phyloP scores from a whole-genome alignment of 1,140 invertebrate species.

The Zaprionus africanus region DNA sequence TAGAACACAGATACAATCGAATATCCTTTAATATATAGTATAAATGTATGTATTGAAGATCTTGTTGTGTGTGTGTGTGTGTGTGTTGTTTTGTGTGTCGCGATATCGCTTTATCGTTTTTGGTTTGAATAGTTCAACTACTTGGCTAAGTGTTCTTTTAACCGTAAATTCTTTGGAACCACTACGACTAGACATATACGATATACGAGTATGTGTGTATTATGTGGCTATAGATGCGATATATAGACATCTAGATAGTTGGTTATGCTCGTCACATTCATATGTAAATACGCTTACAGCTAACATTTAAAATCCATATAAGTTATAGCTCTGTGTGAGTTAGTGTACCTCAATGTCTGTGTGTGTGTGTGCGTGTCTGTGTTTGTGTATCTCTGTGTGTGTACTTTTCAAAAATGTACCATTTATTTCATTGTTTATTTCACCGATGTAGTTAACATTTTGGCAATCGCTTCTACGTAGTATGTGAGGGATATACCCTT shows the following conservation, averaged over 20 bases:
- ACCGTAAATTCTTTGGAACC: conserved; percentile 42
- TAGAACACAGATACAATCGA: background rate
- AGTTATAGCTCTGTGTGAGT: background rate
- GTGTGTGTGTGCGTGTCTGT: background rate
- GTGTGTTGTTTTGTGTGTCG: background rate
- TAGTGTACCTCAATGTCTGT: background rate
- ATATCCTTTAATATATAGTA: background rate
- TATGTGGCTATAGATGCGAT: background rate
- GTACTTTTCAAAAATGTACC: conserved; percentile 1
- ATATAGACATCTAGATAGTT: conserved; percentile 9
- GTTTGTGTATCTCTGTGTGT: background rate
- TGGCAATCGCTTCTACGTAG: conserved; percentile 4
- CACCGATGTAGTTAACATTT: conserved; percentile 16
- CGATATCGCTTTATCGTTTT: background rate
- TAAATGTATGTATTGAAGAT: background rate
- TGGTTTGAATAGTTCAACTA: conserved; percentile 20
- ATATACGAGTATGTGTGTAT: conserved; percentile 14
- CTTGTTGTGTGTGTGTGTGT: background rate
- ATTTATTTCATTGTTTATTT: conserved; percentile 22
- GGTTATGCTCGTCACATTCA: conserved; percentile 26
- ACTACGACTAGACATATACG: conserved; percentile 36
- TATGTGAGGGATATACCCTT: background rate
- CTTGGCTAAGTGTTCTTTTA: conserved; percentile 42
- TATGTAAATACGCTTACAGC: conserved; percentile 10
- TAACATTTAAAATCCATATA: conserved; percentile 18